These are phyloP conservation scores for Xestia rhomboidea DNA, from an alignment of 2,888 invertebrate genomes.

Conservation along the genomic window DNA sequence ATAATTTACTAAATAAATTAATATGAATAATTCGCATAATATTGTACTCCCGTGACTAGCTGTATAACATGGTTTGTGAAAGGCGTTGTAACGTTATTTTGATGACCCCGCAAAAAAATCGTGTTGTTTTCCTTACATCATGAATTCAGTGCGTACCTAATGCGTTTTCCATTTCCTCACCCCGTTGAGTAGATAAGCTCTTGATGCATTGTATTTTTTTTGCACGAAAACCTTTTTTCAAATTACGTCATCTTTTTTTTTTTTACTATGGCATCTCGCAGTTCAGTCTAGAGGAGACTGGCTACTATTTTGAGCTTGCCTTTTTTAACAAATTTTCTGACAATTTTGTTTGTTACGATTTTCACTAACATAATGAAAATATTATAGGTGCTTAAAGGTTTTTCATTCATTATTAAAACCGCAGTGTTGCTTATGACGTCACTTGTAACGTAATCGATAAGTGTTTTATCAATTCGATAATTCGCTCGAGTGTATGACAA, in stretches of 20 bases:
- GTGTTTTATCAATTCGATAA: conserved; percentile 35
- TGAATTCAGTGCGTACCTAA: background rate
- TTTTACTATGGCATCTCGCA: too few species aligned
- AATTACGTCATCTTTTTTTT: background rate
- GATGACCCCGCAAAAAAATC: background rate
- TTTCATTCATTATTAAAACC: background rate
- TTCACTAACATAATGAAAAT: background rate
- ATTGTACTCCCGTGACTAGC: background rate
- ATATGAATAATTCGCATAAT: too few species aligned
- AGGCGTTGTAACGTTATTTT: background rate
- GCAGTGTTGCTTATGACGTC: conserved; percentile 17
- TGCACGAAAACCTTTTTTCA: background rate
- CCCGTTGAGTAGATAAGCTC: background rate
- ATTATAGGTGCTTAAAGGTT: background rate
- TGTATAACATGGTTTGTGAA: background rate
- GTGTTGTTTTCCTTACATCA: conserved; percentile 18
- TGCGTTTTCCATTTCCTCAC: conserved; percentile 6
- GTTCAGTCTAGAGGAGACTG: too few species aligned
- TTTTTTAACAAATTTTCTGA: background rate
- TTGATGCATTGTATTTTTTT: background rate
- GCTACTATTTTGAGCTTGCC: too few species aligned
- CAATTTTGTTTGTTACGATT: background rate
- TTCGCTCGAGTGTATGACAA: conserved; percentile 29
- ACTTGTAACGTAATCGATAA: conserved; percentile 20
- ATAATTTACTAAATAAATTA: too few species aligned